Conservation (phyloP, 2,113 vertebrate genomes). For the Monarcha castaneiventris region DNA sequence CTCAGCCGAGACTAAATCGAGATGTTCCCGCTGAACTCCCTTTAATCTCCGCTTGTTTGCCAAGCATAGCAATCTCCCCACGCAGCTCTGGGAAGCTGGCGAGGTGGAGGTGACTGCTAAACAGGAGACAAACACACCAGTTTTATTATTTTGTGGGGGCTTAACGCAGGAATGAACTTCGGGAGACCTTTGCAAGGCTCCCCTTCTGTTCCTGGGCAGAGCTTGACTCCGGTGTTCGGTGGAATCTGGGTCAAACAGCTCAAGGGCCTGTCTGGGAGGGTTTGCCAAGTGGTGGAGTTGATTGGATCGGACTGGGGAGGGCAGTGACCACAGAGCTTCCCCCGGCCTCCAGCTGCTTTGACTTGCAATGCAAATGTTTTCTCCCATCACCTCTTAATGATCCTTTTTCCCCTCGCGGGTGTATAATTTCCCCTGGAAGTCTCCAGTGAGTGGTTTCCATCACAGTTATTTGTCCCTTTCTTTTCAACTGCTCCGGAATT, state of each 20-base stretch:
- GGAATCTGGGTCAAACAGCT: constrained; percentile 46
- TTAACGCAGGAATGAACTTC: neutral
- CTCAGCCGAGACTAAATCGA: constrained; percentile 22
- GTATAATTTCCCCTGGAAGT: constrained; percentile 45
- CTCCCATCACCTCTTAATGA: constrained; percentile 52
- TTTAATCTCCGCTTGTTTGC: constrained; percentile 40
- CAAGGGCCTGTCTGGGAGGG: constrained; percentile 38
- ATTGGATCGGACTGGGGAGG: constrained; percentile 58
- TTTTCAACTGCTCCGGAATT: constrained; percentile 1
- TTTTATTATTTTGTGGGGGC: neutral
- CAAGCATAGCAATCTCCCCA: neutral
- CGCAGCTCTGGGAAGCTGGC: neutral
- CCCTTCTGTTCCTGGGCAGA: constrained; percentile 12
- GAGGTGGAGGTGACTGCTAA: constrained; percentile 47
- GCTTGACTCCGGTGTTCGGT: neutral
- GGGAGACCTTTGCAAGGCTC: neutral
- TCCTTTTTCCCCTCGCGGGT: constrained; percentile 5
- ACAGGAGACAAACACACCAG: neutral
- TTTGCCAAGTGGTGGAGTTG: constrained; percentile 43
- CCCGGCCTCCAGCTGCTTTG: constrained; percentile 53
- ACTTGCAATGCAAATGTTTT: constrained; percentile 61
- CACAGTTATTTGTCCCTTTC: constrained; percentile 33
- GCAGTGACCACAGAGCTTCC: constrained; percentile 53
- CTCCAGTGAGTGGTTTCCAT: constrained; percentile 45
- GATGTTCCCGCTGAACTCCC: constrained; percentile 10